Evolutionary conservation across 2,888 invertebrate species (phyloP), one percentile per base, ranked within the genome.

Genomic region (Caenorhabditis afra): DNA sequence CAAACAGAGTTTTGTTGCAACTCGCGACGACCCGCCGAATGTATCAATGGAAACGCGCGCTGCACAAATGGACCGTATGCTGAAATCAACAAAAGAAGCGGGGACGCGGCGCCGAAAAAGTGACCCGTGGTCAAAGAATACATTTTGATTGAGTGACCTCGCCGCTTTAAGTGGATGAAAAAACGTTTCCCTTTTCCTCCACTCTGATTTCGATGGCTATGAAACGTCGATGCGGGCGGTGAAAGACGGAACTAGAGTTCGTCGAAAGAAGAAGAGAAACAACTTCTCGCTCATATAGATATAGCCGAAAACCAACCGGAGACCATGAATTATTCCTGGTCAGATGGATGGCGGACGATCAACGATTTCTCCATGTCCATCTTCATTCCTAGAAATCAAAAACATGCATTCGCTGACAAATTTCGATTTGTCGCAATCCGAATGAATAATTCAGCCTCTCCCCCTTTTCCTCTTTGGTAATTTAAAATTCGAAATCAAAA

Each of bases 101-200:
- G 47, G n/a, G 39, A 55, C 23, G 58, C 18, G n/a, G 47, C 12
- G 23, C 16, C 29, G 29, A 41, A 52, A 20, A 52, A 62, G 58
- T 73, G 73, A 73, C 73, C 64, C 50, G 57, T 57, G 71, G 64
- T 71, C 73, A 64, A 58, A 50, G 64, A 64, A 73, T 73, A 64
- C 64, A 50, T 65, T 64, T 73, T 65, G 62, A 71, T 55, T 70
- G 70, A 55, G 47, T 55, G 44, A 64, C 57, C 50, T 58, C 50
- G 47, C 41, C 64, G 50, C 22, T 23, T 41, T 44, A 57, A 70
- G 70, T 53, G 70, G 44, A 22, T 7, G 50, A 45, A 50, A 58
- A 41, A 53, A 53, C 55, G 53, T 47, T 52, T 37, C 47, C 18
- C 41, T 55, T 53, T 41, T n/a, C 5, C 20, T 18, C 22, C 35